Base-by-base conservation (phyloP, 2,888 invertebrate species). In the Volucella inflata region DNA sequence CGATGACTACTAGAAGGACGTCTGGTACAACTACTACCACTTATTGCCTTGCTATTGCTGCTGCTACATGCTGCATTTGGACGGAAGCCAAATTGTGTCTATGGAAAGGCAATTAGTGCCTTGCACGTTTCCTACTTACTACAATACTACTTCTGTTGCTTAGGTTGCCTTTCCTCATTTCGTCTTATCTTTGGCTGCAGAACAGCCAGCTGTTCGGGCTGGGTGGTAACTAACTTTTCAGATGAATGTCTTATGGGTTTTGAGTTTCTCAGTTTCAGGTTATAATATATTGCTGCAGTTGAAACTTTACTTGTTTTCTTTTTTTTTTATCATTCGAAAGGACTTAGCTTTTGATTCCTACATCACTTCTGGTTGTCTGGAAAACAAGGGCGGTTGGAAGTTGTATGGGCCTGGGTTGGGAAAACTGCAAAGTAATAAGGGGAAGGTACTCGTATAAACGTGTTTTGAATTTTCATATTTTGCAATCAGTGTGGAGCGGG, bases 41-140 rank as follows among this genome's bases (percentile, higher is more conserved):
- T 44, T 44, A n/a, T 12, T 11, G n/a, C 44, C n/a, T 44, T 44
- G 44, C 30, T 8, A 55, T 14, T 30, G 8, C 14, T 30, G 10
- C 21, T 44, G 48, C 46, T 40, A 38, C 40, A 48, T 79, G 74
- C 80, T 53, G 75, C 62, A 76, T 57, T 81, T 85, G 85, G 85
- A 81, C 67, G 68, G 64, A 68, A 76, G 76, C 80, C 85, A 85
- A 85, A 77, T 76, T 81, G 76, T 67, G 71, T 67, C 72, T 76
- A 67, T 76, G 62, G 62, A 72, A 81, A 81, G 81, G 85, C 85
- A 85, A 85, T 85, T 85, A 85, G 85, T 81, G 68, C 72, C 53
- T 51, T 81, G 76, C 62, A 77, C 67, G 81, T 46, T 68, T 72
- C 76, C 80, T 76, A 42, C 62, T 68, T 51, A 60, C 44, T 59